A percentile compares a stretch with the other conserved stretches of the same genome.
Evolutionary conservation across 1,140 invertebrate genomes (phyloP).

Genomic region (Zaprionus tsacasi): DNA sequence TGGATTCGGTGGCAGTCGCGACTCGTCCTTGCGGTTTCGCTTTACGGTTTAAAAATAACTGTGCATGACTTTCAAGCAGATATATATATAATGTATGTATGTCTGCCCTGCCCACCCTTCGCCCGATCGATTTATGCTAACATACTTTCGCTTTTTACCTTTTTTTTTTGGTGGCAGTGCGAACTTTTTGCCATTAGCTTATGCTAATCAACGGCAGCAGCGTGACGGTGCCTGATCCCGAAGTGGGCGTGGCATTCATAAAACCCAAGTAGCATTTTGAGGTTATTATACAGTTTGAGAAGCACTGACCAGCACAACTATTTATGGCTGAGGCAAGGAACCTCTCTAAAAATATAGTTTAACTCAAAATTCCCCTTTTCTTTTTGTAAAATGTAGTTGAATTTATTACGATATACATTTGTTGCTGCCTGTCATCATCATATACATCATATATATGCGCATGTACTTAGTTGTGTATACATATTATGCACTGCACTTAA

Average conservation of each 20-base stretch:
- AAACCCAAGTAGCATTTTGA: constrained; percentile 20
- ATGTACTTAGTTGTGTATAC: constrained; percentile 26
- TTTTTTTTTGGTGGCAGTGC: constrained; percentile 28
- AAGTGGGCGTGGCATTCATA: constrained; percentile 1
- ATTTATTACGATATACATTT: constrained; percentile 81
- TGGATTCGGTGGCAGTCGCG: constrained; percentile 42
- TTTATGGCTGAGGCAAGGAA: constrained; percentile 22
- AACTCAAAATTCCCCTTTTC: not conserved
- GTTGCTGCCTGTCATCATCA: constrained; percentile 57
- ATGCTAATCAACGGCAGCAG: constrained; percentile 50
- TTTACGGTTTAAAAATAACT: constrained; percentile 72
- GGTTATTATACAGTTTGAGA: constrained; percentile 5
- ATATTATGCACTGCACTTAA: constrained; percentile 63
- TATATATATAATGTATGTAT: not conserved
- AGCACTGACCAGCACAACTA: constrained; percentile 29
- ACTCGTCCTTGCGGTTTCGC: constrained; percentile 48
- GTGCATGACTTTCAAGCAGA: constrained; percentile 51
- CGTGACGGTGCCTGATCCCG: constrained; percentile 31
- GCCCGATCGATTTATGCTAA: constrained; percentile 75
- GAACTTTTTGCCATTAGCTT: constrained; percentile 2
- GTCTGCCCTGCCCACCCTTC: not conserved
- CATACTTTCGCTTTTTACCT: constrained; percentile 75
- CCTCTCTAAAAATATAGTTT: not conserved
- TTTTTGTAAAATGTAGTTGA: constrained; percentile 79
- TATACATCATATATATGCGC: constrained; percentile 35